phyloP scores from a whole-genome alignment of 1,140 invertebrate genomes.

The Proales similis region DNA sequence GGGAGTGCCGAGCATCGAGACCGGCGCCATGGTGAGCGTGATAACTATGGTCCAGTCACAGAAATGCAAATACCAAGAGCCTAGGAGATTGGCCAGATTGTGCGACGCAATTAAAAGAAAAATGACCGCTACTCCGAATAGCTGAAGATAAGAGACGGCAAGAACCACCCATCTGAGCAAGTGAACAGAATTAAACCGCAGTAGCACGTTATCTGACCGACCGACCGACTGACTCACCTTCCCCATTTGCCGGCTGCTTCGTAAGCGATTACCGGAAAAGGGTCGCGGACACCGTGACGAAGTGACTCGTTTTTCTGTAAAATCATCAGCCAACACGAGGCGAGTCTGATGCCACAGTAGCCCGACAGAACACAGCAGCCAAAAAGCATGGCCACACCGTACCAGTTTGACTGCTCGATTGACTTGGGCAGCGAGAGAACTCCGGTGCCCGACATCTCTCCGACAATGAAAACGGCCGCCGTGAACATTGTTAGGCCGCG shows the following conservation, averaged over 20 bases:
- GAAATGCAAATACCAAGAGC: slow-evolving; percentile 37
- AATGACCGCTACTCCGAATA: slow-evolving; percentile 30
- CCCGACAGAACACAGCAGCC: slow-evolving; percentile 60
- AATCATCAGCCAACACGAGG: slow-evolving; percentile 65
- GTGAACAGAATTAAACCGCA: not conserved
- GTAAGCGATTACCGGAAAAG: slow-evolving; percentile 63
- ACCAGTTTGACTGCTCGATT: slow-evolving; percentile 62
- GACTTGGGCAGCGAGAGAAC: slow-evolving; percentile 64
- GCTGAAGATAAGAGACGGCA: slow-evolving; percentile 11
- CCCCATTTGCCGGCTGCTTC: slow-evolving; percentile 59
- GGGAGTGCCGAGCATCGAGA: slow-evolving; percentile 65
- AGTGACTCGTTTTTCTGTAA: slow-evolving; percentile 62
- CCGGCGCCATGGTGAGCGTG: slow-evolving; percentile 58
- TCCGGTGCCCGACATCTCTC: slow-evolving; percentile 68
- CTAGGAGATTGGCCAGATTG: slow-evolving; percentile 23
- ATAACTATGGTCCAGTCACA: slow-evolving; percentile 62
- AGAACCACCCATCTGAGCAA: slow-evolving; percentile 7
- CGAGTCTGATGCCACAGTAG: slow-evolving; percentile 56
- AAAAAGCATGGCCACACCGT: slow-evolving; percentile 59
- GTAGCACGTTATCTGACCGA: not conserved
- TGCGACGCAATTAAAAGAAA: slow-evolving; percentile 27
- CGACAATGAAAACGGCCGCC: slow-evolving; percentile 62
- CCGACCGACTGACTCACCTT: slow-evolving; percentile 55
- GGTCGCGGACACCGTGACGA: slow-evolving; percentile 56
- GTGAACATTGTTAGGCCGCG: slow-evolving; percentile 50